A percentile compares a stretch with the other conserved stretches of the same genome.
Evolutionary conservation across 2,797 vertebrate species (phyloP).

Genomic region (Enteromius fasciolatus): DNA sequence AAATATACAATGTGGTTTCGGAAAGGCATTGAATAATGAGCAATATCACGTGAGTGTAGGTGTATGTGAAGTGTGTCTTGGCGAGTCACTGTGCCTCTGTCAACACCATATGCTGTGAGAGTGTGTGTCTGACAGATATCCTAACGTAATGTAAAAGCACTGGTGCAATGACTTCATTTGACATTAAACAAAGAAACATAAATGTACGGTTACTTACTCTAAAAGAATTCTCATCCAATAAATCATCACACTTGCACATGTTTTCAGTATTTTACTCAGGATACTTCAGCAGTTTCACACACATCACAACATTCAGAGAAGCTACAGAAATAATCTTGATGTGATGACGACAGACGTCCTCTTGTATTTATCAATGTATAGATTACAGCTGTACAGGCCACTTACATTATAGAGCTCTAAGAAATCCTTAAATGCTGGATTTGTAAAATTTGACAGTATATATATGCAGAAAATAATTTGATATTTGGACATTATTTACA

Average conservation of each 20-base stretch:
- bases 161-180: slow-evolving; percentile 10
- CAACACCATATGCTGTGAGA: slow-evolving; percentile 54
- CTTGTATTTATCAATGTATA: slow-evolving; percentile 35
- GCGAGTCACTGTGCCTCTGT: slow-evolving; percentile 41
- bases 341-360: slow-evolving; percentile 47
- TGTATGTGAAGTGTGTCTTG: slow-evolving; percentile 33
- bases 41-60: neutral
- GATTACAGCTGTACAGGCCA: slow-evolving; percentile 33
- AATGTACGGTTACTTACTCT: neutral
- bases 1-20: neutral
- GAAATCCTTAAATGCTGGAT: slow-evolving; percentile 18
- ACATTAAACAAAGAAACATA: neutral
- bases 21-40: neutral
- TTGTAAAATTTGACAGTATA: slow-evolving; percentile 25
- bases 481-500: slow-evolving; percentile 69
- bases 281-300: slow-evolving; percentile 18
- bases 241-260: neutral
- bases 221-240: slow-evolving; percentile 14
- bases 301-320: slow-evolving; percentile 35
- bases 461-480: slow-evolving; percentile 44
- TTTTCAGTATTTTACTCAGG: slow-evolving; percentile 34
- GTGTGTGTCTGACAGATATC: slow-evolving; percentile 29
- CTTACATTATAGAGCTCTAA: slow-evolving; percentile 25
- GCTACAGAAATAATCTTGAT: slow-evolving; percentile 13
- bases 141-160: neutral